Base-by-base conservation (phyloP, 2,797 vertebrate genomes). In the Artibeus jamaicensis region DNA sequence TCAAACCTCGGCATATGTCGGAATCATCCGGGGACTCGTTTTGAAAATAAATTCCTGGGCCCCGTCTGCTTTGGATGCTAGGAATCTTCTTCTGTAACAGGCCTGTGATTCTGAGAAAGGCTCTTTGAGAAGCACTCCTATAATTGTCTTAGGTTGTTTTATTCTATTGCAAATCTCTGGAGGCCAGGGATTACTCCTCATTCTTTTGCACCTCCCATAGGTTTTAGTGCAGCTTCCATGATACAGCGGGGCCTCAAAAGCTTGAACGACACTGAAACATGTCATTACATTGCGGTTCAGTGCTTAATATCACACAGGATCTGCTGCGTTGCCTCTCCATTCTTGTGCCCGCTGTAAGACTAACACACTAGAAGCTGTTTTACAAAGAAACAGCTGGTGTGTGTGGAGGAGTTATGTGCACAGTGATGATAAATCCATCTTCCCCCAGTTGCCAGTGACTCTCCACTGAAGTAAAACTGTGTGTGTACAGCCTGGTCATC, bases 401-500 rank as follows among this genome's bases (percentile, higher is more conserved):
- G 7, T 46, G 14, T 34, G 18, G 77, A 73, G 12, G 29, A 8
- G 4, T 55, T 32, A 12, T 12, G 12, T 22, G 62, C 48, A 0
- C 5, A 0, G 37, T 73, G 44, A 71, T 85, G 73, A 91, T 79
- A 85, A 89, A 94, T 42, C 86, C 71, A 68, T 93, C 96, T 93
- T 89, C 44, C 46, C 19, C 73, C 94, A 48, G 50, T 67, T 34
- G 15, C 73, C 50, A 21, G 85, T 78, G 39, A 84, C 59, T 74
- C 89, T 89, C 93, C 81, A 73, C 87, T 48, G 93, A 89, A 92
- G 85, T 79, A 91, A 94, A 96, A 55, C 70, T 65, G 7, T 83
- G 48, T 73, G n/a, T 77, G n/a, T 57, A 7, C 44, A 89, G 74
- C 29, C 77, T 79, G 46, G 89, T 94, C 87, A 89, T 94, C 85